Conservation (phyloP, 35 echinoderm and acorn worm species). For the Apostichopus japonicus region DNA sequence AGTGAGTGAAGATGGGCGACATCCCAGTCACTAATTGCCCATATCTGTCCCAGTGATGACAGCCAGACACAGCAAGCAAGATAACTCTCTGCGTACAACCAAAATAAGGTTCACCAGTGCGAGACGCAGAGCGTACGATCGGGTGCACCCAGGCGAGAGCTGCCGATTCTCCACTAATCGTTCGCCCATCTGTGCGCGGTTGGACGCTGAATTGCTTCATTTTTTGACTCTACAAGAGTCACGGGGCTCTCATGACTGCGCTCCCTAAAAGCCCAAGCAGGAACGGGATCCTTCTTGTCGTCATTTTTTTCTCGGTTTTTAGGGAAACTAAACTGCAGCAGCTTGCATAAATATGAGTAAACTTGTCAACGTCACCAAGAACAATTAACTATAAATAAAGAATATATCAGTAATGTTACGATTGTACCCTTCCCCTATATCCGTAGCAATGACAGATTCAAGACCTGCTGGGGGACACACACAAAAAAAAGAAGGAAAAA, state of each 20-base stretch:
- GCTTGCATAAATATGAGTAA: background rate
- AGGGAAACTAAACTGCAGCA: background rate
- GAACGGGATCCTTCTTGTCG: background rate
- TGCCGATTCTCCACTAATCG: slow-evolving; percentile 30
- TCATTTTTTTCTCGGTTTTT: too few species aligned
- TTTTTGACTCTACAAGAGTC: background rate
- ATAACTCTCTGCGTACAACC: background rate
- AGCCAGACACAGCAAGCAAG: slow-evolving; percentile 25
- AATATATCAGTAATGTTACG: background rate
- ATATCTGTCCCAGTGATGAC: slow-evolving; percentile 37
- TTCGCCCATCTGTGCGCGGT: slow-evolving; percentile 39
- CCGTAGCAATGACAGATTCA: slow-evolving; percentile 15
- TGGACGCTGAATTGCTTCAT: background rate
- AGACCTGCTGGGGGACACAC: background rate
- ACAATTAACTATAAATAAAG: slow-evolving; percentile 8
- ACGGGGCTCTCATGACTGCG: background rate
- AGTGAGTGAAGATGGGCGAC: slow-evolving; percentile 18
- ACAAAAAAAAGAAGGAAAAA: background rate
- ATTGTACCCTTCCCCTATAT: background rate
- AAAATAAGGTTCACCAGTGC: slow-evolving; percentile 44
- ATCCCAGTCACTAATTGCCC: slow-evolving; percentile 41
- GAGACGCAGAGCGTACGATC: slow-evolving; percentile 35
- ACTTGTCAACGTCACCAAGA: background rate
- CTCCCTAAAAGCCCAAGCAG: background rate
- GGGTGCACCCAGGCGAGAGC: slow-evolving; percentile 30